phyloP scores from a whole-genome alignment of 2,797 vertebrate genomes.

The Galagoides demidoff region DNA sequence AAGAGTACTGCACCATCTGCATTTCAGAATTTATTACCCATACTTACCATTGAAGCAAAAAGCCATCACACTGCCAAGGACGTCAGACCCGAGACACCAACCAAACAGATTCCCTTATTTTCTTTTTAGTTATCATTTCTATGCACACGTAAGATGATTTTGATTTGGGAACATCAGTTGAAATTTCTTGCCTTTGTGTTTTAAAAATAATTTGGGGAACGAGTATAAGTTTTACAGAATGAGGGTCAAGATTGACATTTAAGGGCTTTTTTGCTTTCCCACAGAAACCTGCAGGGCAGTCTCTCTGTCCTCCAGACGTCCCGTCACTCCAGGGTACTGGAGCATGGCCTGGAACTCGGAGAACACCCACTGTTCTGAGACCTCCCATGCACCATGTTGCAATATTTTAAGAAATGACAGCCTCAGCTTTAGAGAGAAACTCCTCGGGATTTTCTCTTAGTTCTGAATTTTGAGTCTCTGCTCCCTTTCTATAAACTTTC shows the following conservation, averaged over 20 bases:
- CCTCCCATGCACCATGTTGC: background rate
- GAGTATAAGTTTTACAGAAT: background rate
- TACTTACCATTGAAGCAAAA: background rate
- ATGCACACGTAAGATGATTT: background rate
- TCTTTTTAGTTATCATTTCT: background rate
- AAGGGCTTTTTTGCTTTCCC: background rate
- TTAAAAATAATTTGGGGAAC: background rate
- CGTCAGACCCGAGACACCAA: background rate
- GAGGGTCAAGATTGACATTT: constrained; percentile 8
- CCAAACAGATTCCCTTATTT: background rate
- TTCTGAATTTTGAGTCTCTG: background rate
- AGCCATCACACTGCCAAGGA: background rate
- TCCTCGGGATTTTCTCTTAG: background rate
- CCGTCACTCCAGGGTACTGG: background rate
- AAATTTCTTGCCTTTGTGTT: background rate
- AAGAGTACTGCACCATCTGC: accelerated
- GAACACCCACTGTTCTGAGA: constrained; percentile 29
- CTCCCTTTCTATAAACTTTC: background rate
- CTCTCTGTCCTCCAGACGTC: background rate
- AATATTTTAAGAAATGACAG: constrained; percentile 60
- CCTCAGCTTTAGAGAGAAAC: background rate
- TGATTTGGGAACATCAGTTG: background rate
- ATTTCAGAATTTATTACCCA: background rate
- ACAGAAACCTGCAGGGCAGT: background rate
- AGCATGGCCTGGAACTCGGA: background rate